Evolutionary conservation across 2,797 vertebrate genomes (phyloP), one percentile per base, ranked within the genome.

Genomic region (Sandelia bainsii): DNA sequence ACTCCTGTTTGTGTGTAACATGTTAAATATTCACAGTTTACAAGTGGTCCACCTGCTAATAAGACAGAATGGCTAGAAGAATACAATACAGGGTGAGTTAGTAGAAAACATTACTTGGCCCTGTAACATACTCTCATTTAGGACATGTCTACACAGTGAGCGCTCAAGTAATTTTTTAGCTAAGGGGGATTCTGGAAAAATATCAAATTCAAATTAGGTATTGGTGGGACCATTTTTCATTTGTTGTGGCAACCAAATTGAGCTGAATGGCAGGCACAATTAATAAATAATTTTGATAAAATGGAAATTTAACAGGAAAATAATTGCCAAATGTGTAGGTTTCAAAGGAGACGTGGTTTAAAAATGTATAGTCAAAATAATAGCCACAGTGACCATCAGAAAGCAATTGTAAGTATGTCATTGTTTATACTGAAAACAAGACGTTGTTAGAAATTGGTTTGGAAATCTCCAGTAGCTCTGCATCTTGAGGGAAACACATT

Each of bases 121-220:
- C 54, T 75, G 58, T 71, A 70, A n/a, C n/a, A 81, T 63, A 40
- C 53, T 69, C 20, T 69, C 19, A 72, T 82, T 79, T 62, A 29
- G 57, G 40, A 72, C 53, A 46, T 74, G 80, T 79, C 73, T 82
- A 72, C 75, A 82, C 77, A 44, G 58, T 87, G 73, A 74, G 77
- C 20, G 66, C 72, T 57, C 68, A 61, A 79, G 73, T 82, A 50
- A 78, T 81, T 75, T 80, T 87, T 76, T 82, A 64, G 68, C 58
- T 78, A 69, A 69, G 62, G 46, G 52, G 61, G 66, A 80, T 79
- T 82, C 72, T 64, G 53, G 37, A 75, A 66, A 29, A 13, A 16
- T 14, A 40, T 32, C 6, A 32, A 32, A 32, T 32, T 71, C 19
- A 66, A 16, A 39, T 62, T 8, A 59, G 50, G 32, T 49, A 49